Evolutionary conservation across 1,140 invertebrate genomes (phyloP).

Genomic region (Andrena cerasifolii): DNA sequence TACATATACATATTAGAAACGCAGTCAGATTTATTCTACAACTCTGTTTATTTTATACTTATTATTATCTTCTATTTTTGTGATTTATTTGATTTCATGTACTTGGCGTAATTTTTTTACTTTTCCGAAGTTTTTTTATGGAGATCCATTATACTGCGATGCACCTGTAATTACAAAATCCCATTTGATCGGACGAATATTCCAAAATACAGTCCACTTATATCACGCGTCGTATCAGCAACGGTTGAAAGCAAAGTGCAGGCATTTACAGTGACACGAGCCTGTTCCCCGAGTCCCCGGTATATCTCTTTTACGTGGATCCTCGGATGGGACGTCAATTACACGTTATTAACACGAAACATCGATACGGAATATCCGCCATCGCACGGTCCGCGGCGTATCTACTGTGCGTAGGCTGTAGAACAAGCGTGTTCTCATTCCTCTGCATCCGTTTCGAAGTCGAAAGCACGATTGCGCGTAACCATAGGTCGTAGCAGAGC

Average conservation of each 20-base stretch:
- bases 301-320: background rate
- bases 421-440: slow-evolving; percentile 34
- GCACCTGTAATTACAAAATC: no score
- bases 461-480: slow-evolving; percentile 26
- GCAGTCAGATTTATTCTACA: no score
- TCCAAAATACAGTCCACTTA: no score
- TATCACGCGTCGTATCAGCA: background rate
- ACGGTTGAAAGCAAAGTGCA: background rate
- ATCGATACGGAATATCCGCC: slow-evolving; percentile 34
- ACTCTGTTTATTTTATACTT: no score
- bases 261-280: background rate
- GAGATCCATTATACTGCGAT: no score
- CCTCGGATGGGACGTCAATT: background rate
- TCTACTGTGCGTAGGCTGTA: slow-evolving; percentile 16
- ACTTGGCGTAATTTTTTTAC: no score
- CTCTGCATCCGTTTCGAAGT: slow-evolving; percentile 26
- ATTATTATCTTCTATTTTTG: no score
- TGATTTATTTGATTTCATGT: no score
- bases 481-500: slow-evolving; percentile 12
- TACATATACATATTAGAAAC: no score
- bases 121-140: no score
- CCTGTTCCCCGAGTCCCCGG: background rate
- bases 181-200: no score
- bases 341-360: background rate
- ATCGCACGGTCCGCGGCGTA: background rate